phyloP scores from a whole-genome alignment of 2,888 invertebrate genomes.

The Therioaphis trifolii region DNA sequence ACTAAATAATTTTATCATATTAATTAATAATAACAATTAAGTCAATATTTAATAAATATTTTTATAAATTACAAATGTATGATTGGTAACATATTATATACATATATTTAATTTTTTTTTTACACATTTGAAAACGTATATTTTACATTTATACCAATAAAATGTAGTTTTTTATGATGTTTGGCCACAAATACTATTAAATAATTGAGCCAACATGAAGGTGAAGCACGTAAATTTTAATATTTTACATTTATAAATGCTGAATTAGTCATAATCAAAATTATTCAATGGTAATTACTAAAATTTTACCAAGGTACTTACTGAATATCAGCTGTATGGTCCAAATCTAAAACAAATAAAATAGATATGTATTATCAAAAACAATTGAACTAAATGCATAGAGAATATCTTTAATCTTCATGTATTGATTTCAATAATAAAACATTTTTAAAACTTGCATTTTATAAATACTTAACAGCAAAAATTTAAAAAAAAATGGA shows the following conservation, averaged over 20 bases:
- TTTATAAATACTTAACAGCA: neutral
- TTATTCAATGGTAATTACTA: neutral
- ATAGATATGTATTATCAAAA: constrained; percentile 55
- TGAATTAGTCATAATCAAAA: neutral
- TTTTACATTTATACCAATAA: too few relatives aligned
- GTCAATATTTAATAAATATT: neutral
- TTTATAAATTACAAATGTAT: too few relatives aligned
- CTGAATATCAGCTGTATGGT: constrained; percentile 99
- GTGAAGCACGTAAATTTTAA: too few relatives aligned
- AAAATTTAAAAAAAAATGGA: neutral
- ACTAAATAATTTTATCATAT: neutral
- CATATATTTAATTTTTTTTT: too few relatives aligned
- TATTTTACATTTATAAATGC: too few relatives aligned
- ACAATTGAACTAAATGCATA: neutral
- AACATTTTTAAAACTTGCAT: too few relatives aligned
- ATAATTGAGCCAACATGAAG: too few relatives aligned
- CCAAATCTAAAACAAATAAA: constrained; percentile 79
- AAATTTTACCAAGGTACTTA: constrained; percentile 72
- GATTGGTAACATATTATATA: too few relatives aligned
- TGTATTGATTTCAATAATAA: neutral
- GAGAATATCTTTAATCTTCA: neutral
- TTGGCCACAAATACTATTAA: too few relatives aligned
- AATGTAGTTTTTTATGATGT: too few relatives aligned
- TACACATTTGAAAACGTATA: too few relatives aligned
- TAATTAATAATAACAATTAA: neutral